A percentile compares a stretch with the other conserved stretches of the same genome.
Evolutionary conservation across 2,888 invertebrate genomes (phyloP).

Genomic region (Dynastes tityus): DNA sequence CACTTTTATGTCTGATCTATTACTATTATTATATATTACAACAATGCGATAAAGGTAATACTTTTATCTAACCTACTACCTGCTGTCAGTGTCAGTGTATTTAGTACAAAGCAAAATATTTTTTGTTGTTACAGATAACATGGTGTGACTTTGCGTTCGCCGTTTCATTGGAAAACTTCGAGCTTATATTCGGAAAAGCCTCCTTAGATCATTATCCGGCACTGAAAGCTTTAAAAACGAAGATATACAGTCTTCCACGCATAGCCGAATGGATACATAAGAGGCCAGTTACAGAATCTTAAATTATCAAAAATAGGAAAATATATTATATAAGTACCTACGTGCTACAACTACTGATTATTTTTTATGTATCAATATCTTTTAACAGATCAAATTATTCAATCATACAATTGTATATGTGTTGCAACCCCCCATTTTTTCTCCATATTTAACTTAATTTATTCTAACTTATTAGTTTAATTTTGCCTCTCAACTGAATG

Average conservation of each 20-base stretch:
- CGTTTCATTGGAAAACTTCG: slow-evolving; percentile 73
- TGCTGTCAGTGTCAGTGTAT: background rate
- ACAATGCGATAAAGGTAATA: too few relatives aligned
- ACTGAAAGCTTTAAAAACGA: slow-evolving; percentile 72
- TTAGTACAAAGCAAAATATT: background rate
- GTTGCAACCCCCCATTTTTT: too few relatives aligned
- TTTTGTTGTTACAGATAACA: slow-evolving; percentile 70
- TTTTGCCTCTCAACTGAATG: too few relatives aligned
- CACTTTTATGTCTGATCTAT: too few relatives aligned
- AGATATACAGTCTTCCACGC: slow-evolving; percentile 72
- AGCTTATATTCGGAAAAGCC: slow-evolving; percentile 72
- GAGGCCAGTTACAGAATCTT: slow-evolving; percentile 74
- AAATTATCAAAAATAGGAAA: slow-evolving; percentile 56
- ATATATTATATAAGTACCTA: slow-evolving; percentile 9
- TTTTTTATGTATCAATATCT: background rate
- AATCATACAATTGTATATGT: too few relatives aligned
- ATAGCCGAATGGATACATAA: slow-evolving; percentile 74
- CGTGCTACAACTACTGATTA: slow-evolving; percentile 46
- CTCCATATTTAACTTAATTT: too few relatives aligned
- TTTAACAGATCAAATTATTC: background rate
- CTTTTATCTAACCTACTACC: too few relatives aligned
- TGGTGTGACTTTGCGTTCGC: slow-evolving; percentile 77
- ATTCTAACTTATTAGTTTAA: too few relatives aligned
- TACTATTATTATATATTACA: too few relatives aligned
- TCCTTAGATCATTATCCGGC: slow-evolving; percentile 73